Evolutionary conservation across 1,140 invertebrate genomes (phyloP).

Genomic region (Saccostrea echinata): DNA sequence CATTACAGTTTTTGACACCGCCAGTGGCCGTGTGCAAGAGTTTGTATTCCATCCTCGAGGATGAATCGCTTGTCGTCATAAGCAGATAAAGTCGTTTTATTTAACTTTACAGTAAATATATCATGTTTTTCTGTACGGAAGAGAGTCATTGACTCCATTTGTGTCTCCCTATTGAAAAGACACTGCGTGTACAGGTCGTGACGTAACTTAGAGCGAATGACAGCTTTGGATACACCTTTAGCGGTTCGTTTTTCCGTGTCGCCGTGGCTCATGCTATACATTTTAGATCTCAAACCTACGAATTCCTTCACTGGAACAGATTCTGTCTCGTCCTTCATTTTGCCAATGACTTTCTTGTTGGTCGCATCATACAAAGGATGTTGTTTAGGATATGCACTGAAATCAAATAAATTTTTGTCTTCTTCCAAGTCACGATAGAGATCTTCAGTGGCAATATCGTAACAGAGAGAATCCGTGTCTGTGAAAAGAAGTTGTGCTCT

Average conservation of each 20-base stretch:
- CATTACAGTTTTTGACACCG: neutral
- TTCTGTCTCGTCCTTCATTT: conserved; percentile 58
- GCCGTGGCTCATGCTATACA: conserved; percentile 32
- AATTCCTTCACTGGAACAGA: conserved; percentile 74
- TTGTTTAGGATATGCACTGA: conserved; percentile 44
- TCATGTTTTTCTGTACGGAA: conserved; percentile 52
- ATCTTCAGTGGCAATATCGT: conserved; percentile 75
- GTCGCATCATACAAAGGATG: conserved; percentile 46
- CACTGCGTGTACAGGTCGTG: neutral
- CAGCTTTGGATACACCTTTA: neutral
- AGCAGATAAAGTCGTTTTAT: conserved; percentile 48
- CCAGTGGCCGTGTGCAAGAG: conserved; percentile 53
- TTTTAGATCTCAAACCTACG: conserved; percentile 41
- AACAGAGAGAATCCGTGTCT: conserved; percentile 79
- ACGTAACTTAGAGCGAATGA: neutral
- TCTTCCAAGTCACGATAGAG: conserved; percentile 78
- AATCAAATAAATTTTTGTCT: conserved; percentile 79
- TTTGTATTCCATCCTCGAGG: conserved; percentile 53
- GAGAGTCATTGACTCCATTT: conserved; percentile 3
- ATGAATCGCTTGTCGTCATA: conserved; percentile 56
- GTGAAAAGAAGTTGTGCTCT: conserved; percentile 69
- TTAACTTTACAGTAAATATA: conserved; percentile 48
- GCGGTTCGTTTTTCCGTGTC: neutral
- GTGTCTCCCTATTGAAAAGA: neutral
- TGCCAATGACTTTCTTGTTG: conserved; percentile 56